Evolutionary conservation across 2,888 invertebrate species (phyloP), one percentile per base, ranked within the genome.

Genomic region (Agonopterix alstromeriana): DNA sequence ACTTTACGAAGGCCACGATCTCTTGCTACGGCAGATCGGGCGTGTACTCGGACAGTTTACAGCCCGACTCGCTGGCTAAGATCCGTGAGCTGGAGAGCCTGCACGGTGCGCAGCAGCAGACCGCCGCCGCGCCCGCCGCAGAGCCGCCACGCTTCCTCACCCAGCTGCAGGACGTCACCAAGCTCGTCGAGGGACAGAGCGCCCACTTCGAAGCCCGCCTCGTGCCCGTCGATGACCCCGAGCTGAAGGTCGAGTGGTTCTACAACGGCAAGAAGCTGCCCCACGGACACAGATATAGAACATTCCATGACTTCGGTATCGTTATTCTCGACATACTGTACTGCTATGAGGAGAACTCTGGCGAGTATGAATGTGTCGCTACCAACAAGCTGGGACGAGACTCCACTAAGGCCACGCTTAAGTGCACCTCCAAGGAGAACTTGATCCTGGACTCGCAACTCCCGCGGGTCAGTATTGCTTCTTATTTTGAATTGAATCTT

Each of bases 261-360:
- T 97, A 95, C 75, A 97, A 98, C 72, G 97, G 96, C 52, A 94
- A 95, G 77, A 97, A 97, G 74, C 85, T 98, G 61, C 96, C 97
- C 1, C 95, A 95, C 83, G 99, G 98, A 46, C 98, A 98, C 80
- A 93, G 99, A 58, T 99, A 98, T 82, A 93, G 98, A 63, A 98
- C 98, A 48, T 97, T 98, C 94, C 97, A 98, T 73, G 98, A 98
- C 73, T 98, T 98, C 77, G 98, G 98, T 53, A 96, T 97, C 69
- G 98, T 98, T 45, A 97, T 98, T 63, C 90, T 98, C 70, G 98
- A 98, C 70, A 98, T 98, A 63, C 83, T 97, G 38, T 98, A 98
- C 72, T 98, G 97, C 70, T 98, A 98, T 73, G 98, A 97, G 82
- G 97, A 98, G 85, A 98, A 98, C 77, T 96, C 96, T 43, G 98